Percentiles rank a stretch among this genome's conserved stretches.
phyloP scores from a whole-genome alignment of 2,113 vertebrate species.

The Pithys albifrons region DNA sequence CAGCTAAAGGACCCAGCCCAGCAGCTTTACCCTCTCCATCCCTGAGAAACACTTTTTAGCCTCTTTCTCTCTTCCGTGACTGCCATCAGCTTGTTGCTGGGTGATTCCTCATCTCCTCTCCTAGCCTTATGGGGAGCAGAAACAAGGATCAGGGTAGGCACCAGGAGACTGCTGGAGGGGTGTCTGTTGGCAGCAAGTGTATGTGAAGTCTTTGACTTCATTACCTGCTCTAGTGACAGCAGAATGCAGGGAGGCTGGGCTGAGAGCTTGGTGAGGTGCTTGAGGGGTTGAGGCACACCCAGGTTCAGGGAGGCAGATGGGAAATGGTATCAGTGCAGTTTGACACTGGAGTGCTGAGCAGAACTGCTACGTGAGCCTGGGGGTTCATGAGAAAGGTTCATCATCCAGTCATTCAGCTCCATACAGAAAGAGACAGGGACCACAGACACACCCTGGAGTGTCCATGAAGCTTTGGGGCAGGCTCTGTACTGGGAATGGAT shows the following conservation, averaged over 20 bases:
- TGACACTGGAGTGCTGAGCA: neutral
- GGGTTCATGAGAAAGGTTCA: neutral
- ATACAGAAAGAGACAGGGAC: neutral
- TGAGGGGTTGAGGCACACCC: neutral
- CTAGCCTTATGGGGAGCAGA: neutral
- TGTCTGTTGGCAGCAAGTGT: neutral
- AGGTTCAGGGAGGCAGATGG: neutral
- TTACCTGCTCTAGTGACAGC: neutral
- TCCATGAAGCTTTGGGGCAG: neutral
- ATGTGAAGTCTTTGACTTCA: fast-evolving
- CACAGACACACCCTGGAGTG: fast-evolving
- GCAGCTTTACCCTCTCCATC: neutral
- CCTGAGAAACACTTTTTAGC: neutral
- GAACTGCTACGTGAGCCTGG: neutral
- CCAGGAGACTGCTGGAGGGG: neutral
- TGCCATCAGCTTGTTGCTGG: neutral
- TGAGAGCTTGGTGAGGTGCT: neutral
- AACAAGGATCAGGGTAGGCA: neutral
- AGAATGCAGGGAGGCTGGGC: neutral
- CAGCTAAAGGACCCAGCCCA: neutral
- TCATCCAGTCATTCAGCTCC: neutral
- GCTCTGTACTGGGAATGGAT: fast-evolving
- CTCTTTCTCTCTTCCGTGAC: neutral
- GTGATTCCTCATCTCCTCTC: neutral
- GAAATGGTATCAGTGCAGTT: neutral